Base-by-base conservation (phyloP, 2,113 vertebrate genomes). In the Protobothrops mucrosquamatus region DNA sequence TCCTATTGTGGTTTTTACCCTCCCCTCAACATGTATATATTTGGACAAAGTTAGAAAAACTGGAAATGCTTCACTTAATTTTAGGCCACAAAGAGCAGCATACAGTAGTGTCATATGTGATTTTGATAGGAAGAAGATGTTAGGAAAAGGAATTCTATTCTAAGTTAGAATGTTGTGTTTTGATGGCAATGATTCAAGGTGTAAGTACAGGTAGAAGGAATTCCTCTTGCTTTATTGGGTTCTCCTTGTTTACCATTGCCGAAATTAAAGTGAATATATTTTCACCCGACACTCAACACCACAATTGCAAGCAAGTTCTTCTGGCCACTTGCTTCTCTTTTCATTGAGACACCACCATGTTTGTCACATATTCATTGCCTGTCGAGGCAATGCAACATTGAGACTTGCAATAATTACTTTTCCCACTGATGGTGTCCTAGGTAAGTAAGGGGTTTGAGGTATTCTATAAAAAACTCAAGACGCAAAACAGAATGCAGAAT, bases 31-130 rank as follows among this genome's bases (percentile, higher is more conserved):
- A 43, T 55, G n/a, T 24, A 64, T 11, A 64, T 15, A n/a, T 57
- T 89, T 93, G 85, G 24, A 43, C 85, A 89, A 89, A 39, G 88
- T 90, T 85, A 86, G 88, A 85, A 59, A 69, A 89, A 51, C 26
- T 89, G 24, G 55, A 43, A 23, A 48, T 23, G 18, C 22, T 92
- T 57, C 4, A 55, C 29, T 48, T 88, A 89, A 81, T 81, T n/a
- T 89, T n/a, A 55, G 18, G 15, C 29, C 59, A 43, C 54, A 85
- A 89, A 61, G 43, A 61, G 34, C 61, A 89, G 54, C 34, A 3
- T 39, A 26, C 48, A 12, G 46, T 64, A 64, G 6, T 34, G 7
- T 11, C 56, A 7, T 51, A 18, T 23, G 18, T 64, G 57, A 39
- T 69, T 51, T 20, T 39, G 59, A 43, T 54, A 43, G 59, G 24